Evolutionary conservation across 2,888 invertebrate species (phyloP), one percentile per base, ranked within the genome.

Genomic region (Hypselothyrea guttata): DNA sequence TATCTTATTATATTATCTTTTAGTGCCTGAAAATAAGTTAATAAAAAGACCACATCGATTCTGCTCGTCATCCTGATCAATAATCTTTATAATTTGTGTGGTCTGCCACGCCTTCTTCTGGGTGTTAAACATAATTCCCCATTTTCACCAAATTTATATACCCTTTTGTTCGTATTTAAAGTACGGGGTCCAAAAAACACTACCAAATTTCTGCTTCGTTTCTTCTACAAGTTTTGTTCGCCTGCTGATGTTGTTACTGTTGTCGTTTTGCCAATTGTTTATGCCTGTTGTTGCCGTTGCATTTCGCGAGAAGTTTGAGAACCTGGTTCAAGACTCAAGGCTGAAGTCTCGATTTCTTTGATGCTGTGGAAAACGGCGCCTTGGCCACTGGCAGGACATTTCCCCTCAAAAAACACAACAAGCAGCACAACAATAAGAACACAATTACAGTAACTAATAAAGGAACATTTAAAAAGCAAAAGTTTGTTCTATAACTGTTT

Each of bases 361-460:
- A 68, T 61, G 71, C 45, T 62, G 55, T 61, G 64, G 62, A 60
- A 55, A 68, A 60, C 56, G 46, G 56, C 56, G 56, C 31, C 59
- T 60, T 46, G 71, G 67, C 57, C 71, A 49, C 71, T 71, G 59
- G 45, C 63, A 71, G 72, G 68, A 68, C 71, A 61, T 60, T 68
- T 71, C 71, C 31, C 51, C 46, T 27, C 41, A 42, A 27, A 37
- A 35, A 47, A 15, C 71, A 59, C 54, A 5, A 30, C 48, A 52
- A 42, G 12, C 51, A 45, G 15, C 48, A 53, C 41, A 60, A 61
- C 16, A 81, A 66, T 55, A 71, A 57, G 60, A 74, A 84, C 73
- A 83, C 84, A 84, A 86, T 86, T 85, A 86, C 83, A 71, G 74
- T 72, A 84, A 86, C 86, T 84, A 86, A 84, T 86, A 84, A 86